phyloP scores from a whole-genome alignment of 2,888 invertebrate genomes.

The Protophormia terraenovae region DNA sequence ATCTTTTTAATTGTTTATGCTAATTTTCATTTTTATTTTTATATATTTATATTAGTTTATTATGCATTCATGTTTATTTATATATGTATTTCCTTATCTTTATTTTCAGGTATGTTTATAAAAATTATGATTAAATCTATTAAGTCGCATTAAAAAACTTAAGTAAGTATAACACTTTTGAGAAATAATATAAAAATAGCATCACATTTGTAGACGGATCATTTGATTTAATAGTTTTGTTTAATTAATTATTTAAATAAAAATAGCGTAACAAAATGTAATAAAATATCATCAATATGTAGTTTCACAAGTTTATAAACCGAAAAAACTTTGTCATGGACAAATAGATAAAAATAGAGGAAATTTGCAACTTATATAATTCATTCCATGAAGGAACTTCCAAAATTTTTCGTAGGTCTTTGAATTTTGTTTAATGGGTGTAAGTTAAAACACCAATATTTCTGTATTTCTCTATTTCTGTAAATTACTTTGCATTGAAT shows the following conservation, averaged over 20 bases:
- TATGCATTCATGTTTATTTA: not conserved
- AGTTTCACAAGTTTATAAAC: too few relatives aligned
- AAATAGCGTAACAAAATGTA: too few relatives aligned
- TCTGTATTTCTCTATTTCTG: too few relatives aligned
- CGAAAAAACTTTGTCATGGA: too few relatives aligned
- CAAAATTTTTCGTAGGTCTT: too few relatives aligned
- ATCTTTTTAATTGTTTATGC: not conserved
- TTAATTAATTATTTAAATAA: not conserved
- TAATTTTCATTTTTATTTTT: not conserved
- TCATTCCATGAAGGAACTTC: too few relatives aligned
- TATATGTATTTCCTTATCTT: constrained; percentile 28
- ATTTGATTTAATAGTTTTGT: not conserved
- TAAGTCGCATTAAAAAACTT: not conserved
- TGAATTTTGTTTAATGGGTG: too few relatives aligned
- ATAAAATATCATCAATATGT: too few relatives aligned
- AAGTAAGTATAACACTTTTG: not conserved
- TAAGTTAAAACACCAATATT: too few relatives aligned
- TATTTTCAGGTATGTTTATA: constrained; percentile 42
- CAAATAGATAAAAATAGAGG: too few relatives aligned
- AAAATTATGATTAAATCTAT: not conserved
- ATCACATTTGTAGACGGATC: not conserved
- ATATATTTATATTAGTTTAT: not conserved
- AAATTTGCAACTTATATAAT: too few relatives aligned
- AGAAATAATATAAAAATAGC: not conserved
- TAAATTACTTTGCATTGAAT: too few relatives aligned